Percentiles rank a stretch among this genome's conserved stretches.
These are phyloP conservation scores for Therioaphis trifolii DNA, from an alignment of 2,888 invertebrate species.

Conservation along the genomic window DNA sequence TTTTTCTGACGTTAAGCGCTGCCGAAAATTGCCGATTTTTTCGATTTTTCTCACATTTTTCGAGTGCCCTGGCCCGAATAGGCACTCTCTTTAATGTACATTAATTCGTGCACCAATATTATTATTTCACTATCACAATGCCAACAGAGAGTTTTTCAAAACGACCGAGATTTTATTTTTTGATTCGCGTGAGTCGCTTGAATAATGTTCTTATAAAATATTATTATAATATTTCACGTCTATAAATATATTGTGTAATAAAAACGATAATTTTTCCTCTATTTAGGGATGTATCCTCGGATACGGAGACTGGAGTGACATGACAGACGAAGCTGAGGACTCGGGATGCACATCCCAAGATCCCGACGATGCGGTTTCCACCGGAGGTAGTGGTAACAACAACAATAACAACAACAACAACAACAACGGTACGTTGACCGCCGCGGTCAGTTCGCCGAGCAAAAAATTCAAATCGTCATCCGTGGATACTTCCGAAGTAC, in stretches of 20 bases:
- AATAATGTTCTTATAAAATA: neutral
- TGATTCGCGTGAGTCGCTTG: too few relatives aligned
- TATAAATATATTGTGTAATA: too few relatives aligned
- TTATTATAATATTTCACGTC: neutral
- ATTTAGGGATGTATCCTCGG: too few relatives aligned
- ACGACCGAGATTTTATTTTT: too few relatives aligned
- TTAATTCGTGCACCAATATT: too few relatives aligned
- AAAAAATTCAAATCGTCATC: conserved; percentile 54
- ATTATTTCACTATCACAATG: too few relatives aligned
- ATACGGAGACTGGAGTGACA: conserved; percentile 60
- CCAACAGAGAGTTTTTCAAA: too few relatives aligned
- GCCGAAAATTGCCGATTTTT: too few relatives aligned
- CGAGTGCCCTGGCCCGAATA: too few relatives aligned
- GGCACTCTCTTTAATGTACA: too few relatives aligned
- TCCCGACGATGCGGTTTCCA: conserved; percentile 50
- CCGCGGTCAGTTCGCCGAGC: conserved; percentile 6
- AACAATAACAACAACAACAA: conserved; percentile 45
- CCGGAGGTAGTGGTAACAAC: conserved; percentile 8
- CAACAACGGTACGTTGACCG: conserved; percentile 26
- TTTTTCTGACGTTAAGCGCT: too few relatives aligned
- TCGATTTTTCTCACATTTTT: too few relatives aligned
- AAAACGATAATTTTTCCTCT: neutral
- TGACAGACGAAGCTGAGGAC: conserved; percentile 68
- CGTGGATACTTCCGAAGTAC: conserved; percentile 49
- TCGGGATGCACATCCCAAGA: conserved; percentile 65